Evolutionary conservation across 2,113 vertebrate genomes (phyloP).

Genomic region (Boleophthalmus pectinirostris): DNA sequence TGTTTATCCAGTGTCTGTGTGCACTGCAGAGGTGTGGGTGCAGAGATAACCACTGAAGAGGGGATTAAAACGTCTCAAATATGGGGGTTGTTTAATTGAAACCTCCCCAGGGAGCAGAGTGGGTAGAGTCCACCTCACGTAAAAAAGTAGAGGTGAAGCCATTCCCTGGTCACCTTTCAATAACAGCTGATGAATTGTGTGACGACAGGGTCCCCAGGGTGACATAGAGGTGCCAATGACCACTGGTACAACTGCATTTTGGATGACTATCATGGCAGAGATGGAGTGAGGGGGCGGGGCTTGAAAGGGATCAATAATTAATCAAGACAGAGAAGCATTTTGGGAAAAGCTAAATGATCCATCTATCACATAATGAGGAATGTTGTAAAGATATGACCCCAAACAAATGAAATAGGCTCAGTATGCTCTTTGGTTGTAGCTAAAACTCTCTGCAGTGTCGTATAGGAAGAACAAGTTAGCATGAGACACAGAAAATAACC

Average conservation of each 20-base stretch:
- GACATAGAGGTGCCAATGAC: constrained; percentile 47
- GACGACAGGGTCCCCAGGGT: constrained; percentile 57
- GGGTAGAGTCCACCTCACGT: constrained; percentile 29
- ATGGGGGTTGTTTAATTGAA: constrained; percentile 74
- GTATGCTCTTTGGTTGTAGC: background rate
- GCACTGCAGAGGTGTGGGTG: constrained; percentile 59
- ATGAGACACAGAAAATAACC: background rate
- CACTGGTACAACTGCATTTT: constrained; percentile 27
- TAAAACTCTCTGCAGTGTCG: background rate
- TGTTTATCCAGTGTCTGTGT: constrained; percentile 49
- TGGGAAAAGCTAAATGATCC: constrained; percentile 60
- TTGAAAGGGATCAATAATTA: constrained; percentile 75
- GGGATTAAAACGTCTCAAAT: constrained; percentile 74
- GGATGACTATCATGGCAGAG: constrained; percentile 49
- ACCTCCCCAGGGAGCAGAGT: constrained; percentile 58
- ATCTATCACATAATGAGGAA: constrained; percentile 24
- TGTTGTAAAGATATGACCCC: background rate
- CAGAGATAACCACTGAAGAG: constrained; percentile 68
- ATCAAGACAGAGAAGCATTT: constrained; percentile 73
- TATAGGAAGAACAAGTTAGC: background rate
- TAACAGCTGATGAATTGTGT: constrained; percentile 73
- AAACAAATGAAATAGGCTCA: background rate
- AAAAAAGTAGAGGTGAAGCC: constrained; percentile 52
- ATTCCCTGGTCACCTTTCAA: constrained; percentile 64
- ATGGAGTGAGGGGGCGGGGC: constrained; percentile 40